phyloP scores from a whole-genome alignment of 37 sponge, comb jelly and placozoan species.

The Aplysina aerophoba region DNA sequence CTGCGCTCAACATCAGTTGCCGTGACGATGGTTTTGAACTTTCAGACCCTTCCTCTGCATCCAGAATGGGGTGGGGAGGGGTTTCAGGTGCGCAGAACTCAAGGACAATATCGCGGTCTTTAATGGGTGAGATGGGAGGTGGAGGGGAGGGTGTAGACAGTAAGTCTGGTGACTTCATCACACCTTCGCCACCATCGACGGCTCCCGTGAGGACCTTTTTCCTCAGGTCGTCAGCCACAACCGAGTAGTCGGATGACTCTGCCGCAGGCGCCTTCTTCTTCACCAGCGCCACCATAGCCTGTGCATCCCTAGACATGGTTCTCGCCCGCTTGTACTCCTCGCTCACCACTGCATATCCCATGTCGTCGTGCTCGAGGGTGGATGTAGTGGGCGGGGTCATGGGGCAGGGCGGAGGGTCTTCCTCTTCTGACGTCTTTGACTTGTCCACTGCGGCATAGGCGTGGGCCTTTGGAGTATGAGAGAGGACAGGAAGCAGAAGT shows the following conservation, averaged over 20 bases:
- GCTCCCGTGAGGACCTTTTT: neutral
- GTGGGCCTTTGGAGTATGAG: neutral
- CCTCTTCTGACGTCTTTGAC: neutral
- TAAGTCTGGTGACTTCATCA: neutral
- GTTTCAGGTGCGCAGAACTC: constrained; percentile 1
- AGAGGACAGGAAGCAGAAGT: too few relatives aligned
- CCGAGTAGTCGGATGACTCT: neutral
- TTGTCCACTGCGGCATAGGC: constrained; percentile 14
- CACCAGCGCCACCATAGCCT: neutral
- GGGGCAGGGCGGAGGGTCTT: too few relatives aligned
- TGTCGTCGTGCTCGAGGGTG: constrained; percentile 38
- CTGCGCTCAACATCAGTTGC: too few relatives aligned
- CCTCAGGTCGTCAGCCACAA: constrained; percentile 7
- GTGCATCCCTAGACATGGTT: constrained; percentile 45
- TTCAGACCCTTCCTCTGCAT: neutral
- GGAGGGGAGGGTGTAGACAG: constrained; percentile 17
- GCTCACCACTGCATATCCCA: constrained; percentile 68
- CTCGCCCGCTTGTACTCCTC: constrained; percentile 57
- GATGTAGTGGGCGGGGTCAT: too few relatives aligned
- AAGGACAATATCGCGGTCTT: neutral
- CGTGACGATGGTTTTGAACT: too few relatives aligned
- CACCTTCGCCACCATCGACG: neutral
- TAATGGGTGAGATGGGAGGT: constrained; percentile 29
- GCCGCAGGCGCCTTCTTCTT: neutral
- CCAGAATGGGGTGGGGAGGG: neutral